These are phyloP conservation scores for Acrobasis suavella DNA, from an alignment of 2,888 invertebrate species.

Conservation along the genomic window DNA sequence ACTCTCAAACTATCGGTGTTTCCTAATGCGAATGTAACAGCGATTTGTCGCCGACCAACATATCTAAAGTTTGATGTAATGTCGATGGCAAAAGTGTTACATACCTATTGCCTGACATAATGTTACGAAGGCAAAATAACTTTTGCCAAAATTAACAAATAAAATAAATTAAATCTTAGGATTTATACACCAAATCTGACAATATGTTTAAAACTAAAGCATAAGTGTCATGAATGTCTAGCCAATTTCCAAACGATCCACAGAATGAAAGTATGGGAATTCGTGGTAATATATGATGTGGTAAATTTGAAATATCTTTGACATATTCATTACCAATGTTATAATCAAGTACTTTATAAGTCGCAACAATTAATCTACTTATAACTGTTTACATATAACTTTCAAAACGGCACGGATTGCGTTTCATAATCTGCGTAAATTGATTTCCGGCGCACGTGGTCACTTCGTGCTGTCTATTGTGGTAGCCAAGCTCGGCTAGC, in stretches of 20 bases:
- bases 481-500: conserved; percentile 10
- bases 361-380: conserved; percentile 8
- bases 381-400: neutral
- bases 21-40: conserved; percentile 65
- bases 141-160: no score
- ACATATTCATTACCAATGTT: neutral
- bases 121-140: no score
- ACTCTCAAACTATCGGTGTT: conserved; percentile 64
- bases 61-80: conserved; percentile 69
- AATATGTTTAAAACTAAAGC: no score
- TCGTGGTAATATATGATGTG: no score
- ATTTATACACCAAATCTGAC: no score
- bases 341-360: neutral
- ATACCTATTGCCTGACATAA: no score
- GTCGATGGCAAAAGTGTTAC: conserved; percentile 36
- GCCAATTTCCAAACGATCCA: no score
- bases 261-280: no score
- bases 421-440: conserved; percentile 17
- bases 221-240: no score
- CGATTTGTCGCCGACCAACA: conserved; percentile 74
- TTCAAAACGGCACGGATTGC: neutral
- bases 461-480: conserved; percentile 20
- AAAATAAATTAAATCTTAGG: no score
- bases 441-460: conserved; percentile 19
- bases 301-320: neutral